A percentile compares a stretch with the other conserved stretches of the same genome.
Conservation (phyloP, 2,113 vertebrate species). For the Pomatostomus ruficeps region DNA sequence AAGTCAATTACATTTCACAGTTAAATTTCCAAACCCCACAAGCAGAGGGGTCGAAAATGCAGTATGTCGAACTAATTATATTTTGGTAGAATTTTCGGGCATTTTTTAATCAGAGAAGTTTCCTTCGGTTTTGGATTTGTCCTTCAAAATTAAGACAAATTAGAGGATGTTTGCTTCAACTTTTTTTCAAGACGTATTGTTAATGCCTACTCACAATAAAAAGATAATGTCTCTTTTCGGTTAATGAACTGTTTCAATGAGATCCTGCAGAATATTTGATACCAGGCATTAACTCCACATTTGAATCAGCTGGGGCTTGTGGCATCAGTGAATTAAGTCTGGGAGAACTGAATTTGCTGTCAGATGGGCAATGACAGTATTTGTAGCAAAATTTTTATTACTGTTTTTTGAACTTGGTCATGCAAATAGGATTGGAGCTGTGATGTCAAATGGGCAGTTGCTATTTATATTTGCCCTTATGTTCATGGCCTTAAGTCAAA, state of each 20-base stretch:
- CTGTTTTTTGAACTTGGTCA: not conserved
- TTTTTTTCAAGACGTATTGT: not conserved
- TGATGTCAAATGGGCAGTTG: not conserved
- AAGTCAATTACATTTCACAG: not conserved
- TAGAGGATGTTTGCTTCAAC: not conserved
- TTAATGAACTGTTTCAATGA: not conserved
- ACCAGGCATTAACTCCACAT: not conserved
- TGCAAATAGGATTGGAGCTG: not conserved
- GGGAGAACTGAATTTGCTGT: slow-evolving; percentile 10
- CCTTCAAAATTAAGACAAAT: not conserved
- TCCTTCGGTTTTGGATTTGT: not conserved
- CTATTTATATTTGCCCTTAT: not conserved
- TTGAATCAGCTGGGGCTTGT: not conserved
- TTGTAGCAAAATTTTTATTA: not conserved
- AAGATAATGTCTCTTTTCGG: not conserved
- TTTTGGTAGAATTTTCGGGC: not conserved
- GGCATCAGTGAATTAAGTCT: not conserved
- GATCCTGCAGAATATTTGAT: not conserved
- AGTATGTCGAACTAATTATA: not conserved
- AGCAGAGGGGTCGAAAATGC: not conserved
- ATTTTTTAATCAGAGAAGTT: not conserved
- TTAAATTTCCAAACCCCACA: not conserved
- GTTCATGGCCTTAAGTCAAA: not conserved
- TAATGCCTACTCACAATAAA: not conserved
- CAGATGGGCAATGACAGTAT: not conserved